Evolutionary conservation across 2,113 vertebrate species (phyloP).

Genomic region (Platysteira castanea): DNA sequence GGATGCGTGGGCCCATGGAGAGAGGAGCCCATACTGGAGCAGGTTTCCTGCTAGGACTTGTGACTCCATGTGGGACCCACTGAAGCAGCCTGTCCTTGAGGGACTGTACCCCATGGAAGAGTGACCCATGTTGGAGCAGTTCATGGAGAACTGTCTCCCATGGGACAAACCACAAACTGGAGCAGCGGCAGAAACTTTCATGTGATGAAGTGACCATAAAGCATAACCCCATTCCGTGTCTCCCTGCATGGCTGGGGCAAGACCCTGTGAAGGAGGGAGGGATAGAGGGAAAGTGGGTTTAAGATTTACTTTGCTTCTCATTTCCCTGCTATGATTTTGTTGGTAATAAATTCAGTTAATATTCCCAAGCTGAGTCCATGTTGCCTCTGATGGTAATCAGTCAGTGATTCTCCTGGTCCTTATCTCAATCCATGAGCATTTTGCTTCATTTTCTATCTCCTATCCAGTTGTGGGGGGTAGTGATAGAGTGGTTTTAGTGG

Average conservation of each 20-base stretch:
- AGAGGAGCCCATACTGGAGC: fast-evolving
- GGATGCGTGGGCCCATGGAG: no score
- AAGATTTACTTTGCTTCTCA: not conserved
- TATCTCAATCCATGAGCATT: not conserved
- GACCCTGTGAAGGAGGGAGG: not conserved
- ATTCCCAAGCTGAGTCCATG: not conserved
- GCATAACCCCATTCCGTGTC: not conserved
- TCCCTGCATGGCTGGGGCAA: not conserved
- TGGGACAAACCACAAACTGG: not conserved
- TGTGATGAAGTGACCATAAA: not conserved
- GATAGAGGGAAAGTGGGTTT: not conserved
- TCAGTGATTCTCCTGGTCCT: not conserved
- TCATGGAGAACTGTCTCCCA: not conserved
- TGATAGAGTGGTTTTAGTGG: not conserved
- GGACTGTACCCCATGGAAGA: not conserved
- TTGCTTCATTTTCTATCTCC: not conserved
- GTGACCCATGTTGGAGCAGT: not conserved
- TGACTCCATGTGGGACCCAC: no score
- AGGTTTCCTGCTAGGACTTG: not conserved
- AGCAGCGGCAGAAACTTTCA: not conserved
- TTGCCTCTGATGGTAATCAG: fast-evolving
- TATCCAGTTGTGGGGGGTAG: not conserved
- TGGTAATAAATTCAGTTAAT: not conserved
- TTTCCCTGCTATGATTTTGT: not conserved
- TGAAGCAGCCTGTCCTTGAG: not conserved